Evolutionary conservation across 2,888 invertebrate genomes (phyloP), one percentile per base, ranked within the genome.

Genomic region (Cryptocheilus praepositus): DNA sequence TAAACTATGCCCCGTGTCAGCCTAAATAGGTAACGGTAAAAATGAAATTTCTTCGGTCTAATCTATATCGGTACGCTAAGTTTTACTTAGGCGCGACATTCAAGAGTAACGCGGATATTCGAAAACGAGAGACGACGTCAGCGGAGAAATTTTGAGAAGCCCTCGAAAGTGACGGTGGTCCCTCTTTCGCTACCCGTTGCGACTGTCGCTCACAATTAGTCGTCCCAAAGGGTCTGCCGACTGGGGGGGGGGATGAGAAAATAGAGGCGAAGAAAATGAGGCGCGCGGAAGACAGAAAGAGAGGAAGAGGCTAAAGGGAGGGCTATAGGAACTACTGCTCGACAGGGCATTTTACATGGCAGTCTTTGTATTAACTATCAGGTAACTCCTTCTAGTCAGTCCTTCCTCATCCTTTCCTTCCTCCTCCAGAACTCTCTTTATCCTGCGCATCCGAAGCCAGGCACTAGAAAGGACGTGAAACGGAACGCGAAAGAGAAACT

Each of bases 201-300:
- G 83, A 83, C 84, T 86, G 87, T 87, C 87, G 85, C 84, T 86
- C 84, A 85, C 85, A 85, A 87, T 87, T 87, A 87, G 83, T 81
- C 83, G 79, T 85, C 85, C 85, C 85, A 70, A 74, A 83, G 85
- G 85, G 82, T 74, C 73, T 68, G 71, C 78, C 75, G 79, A 72
- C 64, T 60, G 59, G 75, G 78, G 79, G 76, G 76, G 78, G 77
- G 69, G 57, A 55, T 71, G 74, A 52, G 75, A 77, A 80, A 80
- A 76, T 75, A 77, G 79, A 73, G 76, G 75, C 76, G 81, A 74
- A 74, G 74, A 67, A 79, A 77, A 74, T 68, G 73, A 71, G 61
- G 61, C 58, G 66, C 67, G 70, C 53, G 56, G 67, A 73, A 73
- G 70, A 76, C 18, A 52, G 44, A 64, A 74, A 73, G 74, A 64